Evolutionary conservation across 2,797 vertebrate genomes (phyloP).

Genomic region (Mus minutoides): DNA sequence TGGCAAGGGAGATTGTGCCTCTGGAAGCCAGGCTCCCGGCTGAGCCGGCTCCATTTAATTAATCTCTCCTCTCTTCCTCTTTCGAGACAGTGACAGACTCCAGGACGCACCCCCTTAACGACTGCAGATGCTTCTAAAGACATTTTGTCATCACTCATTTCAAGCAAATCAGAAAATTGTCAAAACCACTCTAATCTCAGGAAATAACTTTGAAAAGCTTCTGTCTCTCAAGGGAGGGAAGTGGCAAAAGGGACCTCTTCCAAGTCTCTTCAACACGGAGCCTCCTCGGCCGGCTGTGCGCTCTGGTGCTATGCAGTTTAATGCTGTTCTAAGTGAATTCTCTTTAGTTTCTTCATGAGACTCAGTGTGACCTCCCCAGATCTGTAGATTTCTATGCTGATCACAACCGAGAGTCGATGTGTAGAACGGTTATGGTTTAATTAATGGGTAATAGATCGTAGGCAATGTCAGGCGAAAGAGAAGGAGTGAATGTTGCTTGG

Average conservation of each 20-base stretch:
- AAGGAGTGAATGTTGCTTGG: constrained; percentile 61
- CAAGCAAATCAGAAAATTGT: constrained; percentile 74
- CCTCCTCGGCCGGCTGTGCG: constrained; percentile 72
- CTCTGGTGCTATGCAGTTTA: constrained; percentile 68
- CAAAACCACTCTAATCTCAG: constrained; percentile 45
- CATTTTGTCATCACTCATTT: constrained; percentile 60
- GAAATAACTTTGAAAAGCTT: constrained; percentile 68
- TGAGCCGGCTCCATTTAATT: constrained; percentile 75
- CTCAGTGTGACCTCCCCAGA: constrained; percentile 31
- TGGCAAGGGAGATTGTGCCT: constrained; percentile 77
- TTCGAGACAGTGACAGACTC: constrained; percentile 12
- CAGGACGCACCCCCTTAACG: background rate
- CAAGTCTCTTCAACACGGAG: constrained; percentile 77
- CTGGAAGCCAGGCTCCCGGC: constrained; percentile 54
- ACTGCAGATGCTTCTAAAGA: constrained; percentile 58
- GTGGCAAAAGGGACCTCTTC: constrained; percentile 63
- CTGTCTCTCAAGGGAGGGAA: constrained; percentile 59
- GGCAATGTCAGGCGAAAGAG: constrained; percentile 57
- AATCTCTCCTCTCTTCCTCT: constrained; percentile 70
- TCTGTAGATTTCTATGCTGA: constrained; percentile 67
- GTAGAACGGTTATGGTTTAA: constrained; percentile 61
- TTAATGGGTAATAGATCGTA: constrained; percentile 72
- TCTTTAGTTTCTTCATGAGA: constrained; percentile 64
- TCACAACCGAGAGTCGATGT: constrained; percentile 37
- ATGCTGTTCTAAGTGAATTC: constrained; percentile 65